phyloP scores from a whole-genome alignment of 2,888 invertebrate genomes.

The Elmis aenea region DNA sequence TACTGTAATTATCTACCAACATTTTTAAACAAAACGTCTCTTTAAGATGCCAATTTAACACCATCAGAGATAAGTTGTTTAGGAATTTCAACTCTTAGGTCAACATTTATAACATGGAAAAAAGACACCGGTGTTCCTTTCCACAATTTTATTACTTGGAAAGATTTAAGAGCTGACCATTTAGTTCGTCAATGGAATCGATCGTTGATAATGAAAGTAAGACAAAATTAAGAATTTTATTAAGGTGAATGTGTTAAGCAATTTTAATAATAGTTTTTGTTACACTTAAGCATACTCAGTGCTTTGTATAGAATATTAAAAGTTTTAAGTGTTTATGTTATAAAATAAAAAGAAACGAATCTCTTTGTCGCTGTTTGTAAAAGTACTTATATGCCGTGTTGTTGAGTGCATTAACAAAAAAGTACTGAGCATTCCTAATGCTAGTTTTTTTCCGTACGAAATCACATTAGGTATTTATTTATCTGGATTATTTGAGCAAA shows the following conservation, averaged over 20 bases:
- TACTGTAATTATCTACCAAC: background rate
- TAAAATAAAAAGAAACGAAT: too few relatives aligned
- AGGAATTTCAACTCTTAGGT: constrained; percentile 60
- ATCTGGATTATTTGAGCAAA: too few relatives aligned
- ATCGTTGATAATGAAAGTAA: constrained; percentile 51
- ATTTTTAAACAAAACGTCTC: background rate
- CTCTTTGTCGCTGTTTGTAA: too few relatives aligned
- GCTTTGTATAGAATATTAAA: background rate
- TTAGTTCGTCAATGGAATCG: constrained; percentile 55
- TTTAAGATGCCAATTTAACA: constrained; percentile 65
- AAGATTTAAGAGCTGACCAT: constrained; percentile 56
- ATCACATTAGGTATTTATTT: too few relatives aligned
- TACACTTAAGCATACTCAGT: background rate
- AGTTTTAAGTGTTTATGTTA: too few relatives aligned
- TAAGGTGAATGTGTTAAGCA: background rate
- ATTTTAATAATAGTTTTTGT: background rate
- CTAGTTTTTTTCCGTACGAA: too few relatives aligned
- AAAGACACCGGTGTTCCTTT: constrained; percentile 54
- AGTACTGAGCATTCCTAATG: too few relatives aligned
- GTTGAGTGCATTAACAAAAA: too few relatives aligned
- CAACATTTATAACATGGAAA: constrained; percentile 63
- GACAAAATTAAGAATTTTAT: constrained; percentile 7
- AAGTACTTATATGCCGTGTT: too few relatives aligned
- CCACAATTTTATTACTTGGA: constrained; percentile 68
- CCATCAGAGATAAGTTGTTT: constrained; percentile 68